These are phyloP conservation scores for Gymnoscelis rufifasciata DNA, from an alignment of 2,888 invertebrate species.

Conservation along the genomic window DNA sequence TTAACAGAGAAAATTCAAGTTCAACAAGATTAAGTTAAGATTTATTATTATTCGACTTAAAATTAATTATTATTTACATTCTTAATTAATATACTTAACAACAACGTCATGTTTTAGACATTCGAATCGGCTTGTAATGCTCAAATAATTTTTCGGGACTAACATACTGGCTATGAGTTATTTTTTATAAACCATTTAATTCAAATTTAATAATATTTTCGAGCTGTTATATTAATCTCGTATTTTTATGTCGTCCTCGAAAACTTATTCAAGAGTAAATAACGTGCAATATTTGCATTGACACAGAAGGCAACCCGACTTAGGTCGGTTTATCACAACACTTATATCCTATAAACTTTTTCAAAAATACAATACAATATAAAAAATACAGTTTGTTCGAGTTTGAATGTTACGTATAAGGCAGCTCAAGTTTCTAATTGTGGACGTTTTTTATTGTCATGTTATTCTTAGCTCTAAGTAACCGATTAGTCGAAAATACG, in stretches of 20 bases:
- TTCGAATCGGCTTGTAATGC: slow-evolving; percentile 24
- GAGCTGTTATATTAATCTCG: too few species aligned
- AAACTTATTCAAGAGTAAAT: slow-evolving; percentile 22
- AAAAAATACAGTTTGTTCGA: slow-evolving; percentile 55
- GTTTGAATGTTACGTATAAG: slow-evolving; percentile 46
- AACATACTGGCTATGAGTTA: not conserved
- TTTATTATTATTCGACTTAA: slow-evolving; percentile 58
- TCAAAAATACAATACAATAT: slow-evolving; percentile 35
- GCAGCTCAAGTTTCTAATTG: slow-evolving; percentile 35
- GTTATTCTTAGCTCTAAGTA: slow-evolving; percentile 31
- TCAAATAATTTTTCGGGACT: slow-evolving; percentile 9
- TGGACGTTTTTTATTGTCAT: slow-evolving; percentile 64
- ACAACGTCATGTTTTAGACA: slow-evolving; percentile 65
- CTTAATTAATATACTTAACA: slow-evolving; percentile 42
- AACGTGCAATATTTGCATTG: slow-evolving; percentile 46
- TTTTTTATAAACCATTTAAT: too few species aligned
- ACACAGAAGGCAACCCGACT: slow-evolving; percentile 49
- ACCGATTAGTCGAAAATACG: slow-evolving; percentile 31
- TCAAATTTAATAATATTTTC: too few species aligned
- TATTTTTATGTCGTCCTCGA: slow-evolving; percentile 8
- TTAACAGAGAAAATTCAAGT: slow-evolving; percentile 71
- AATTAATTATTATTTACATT: slow-evolving; percentile 66
- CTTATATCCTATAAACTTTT: slow-evolving; percentile 46
- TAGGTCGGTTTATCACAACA: slow-evolving; percentile 56
- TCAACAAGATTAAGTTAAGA: slow-evolving; percentile 76